Evolutionary conservation across 2,797 vertebrate species (phyloP).

Genomic region (Thamnophis elegans): DNA sequence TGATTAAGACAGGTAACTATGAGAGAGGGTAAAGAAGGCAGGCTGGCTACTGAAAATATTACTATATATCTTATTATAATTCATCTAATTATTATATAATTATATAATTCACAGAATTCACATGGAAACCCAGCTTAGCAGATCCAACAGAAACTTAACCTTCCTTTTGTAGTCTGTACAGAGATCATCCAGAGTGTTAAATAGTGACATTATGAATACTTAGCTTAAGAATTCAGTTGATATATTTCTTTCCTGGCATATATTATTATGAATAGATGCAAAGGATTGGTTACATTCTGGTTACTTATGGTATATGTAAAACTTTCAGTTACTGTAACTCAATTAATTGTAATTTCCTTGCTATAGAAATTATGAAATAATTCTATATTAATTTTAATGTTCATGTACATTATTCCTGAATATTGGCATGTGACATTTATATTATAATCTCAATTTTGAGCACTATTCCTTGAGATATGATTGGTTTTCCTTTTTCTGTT

Average conservation of each 20-base stretch:
- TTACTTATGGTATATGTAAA: neutral
- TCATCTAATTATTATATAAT: too few relatives aligned
- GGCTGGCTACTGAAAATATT: neutral
- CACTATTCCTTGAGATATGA: neutral
- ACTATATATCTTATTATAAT: neutral
- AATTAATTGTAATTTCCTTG: neutral
- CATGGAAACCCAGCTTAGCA: neutral
- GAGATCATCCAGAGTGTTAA: neutral
- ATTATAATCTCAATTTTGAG: neutral
- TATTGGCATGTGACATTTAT: neutral
- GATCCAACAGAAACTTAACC: neutral
- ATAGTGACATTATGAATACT: neutral
- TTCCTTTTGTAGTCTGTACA: neutral
- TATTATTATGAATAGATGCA: neutral
- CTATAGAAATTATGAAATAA: neutral
- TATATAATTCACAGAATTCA: too few relatives aligned
- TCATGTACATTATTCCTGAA: neutral
- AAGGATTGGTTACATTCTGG: neutral
- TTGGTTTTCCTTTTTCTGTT: neutral
- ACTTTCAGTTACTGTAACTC: neutral
- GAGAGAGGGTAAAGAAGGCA: neutral
- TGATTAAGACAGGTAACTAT: neutral
- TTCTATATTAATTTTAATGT: neutral
- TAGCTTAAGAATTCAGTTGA: neutral
- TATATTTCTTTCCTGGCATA: neutral